Conservation (phyloP, 2,797 vertebrate genomes). For the Coluber constrictor region DNA sequence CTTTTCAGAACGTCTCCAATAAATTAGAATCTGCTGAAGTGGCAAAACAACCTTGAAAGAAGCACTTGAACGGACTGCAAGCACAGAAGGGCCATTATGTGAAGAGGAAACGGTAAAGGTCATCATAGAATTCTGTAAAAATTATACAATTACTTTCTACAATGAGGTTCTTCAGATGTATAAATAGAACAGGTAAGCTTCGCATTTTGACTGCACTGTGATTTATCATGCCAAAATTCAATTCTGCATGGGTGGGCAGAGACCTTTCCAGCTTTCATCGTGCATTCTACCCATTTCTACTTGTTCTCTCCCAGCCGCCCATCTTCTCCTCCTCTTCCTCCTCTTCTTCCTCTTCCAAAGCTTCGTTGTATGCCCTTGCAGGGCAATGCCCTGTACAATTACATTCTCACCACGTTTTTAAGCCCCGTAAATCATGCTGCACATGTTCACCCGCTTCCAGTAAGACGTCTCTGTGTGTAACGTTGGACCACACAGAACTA, state of each 20-base stretch:
- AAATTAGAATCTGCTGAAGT: slow-evolving; percentile 74
- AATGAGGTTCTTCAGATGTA: slow-evolving; percentile 71
- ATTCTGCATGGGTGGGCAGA: slow-evolving; percentile 25
- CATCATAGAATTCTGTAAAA: slow-evolving; percentile 78
- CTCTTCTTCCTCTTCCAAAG: slow-evolving; percentile 21
- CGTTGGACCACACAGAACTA: slow-evolving; percentile 71
- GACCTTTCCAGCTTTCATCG: slow-evolving; percentile 40
- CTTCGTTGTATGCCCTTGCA: slow-evolving; percentile 44
- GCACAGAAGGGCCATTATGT: slow-evolving; percentile 75
- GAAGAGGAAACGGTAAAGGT: slow-evolving; percentile 66
- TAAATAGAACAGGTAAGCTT: slow-evolving; percentile 67
- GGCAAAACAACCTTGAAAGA: slow-evolving; percentile 65
- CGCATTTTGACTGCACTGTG: slow-evolving; percentile 52
- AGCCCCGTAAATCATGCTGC: slow-evolving; percentile 49
- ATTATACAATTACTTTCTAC: slow-evolving; percentile 77
- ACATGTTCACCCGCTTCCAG: slow-evolving; percentile 45
- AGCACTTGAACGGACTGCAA: slow-evolving; percentile 61
- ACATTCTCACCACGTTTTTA: slow-evolving; percentile 35
- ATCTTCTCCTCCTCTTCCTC: slow-evolving; percentile 18
- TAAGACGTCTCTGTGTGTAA: slow-evolving; percentile 51
- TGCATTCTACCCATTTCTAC: slow-evolving; percentile 9
- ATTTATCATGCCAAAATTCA: slow-evolving; percentile 59
- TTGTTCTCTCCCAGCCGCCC: slow-evolving; percentile 1
- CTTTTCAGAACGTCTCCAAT: slow-evolving; percentile 70
- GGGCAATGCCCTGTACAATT: slow-evolving; percentile 30